These are phyloP conservation scores for Diarsia rubi DNA, from an alignment of 2,888 invertebrate species.

Conservation along the genomic window DNA sequence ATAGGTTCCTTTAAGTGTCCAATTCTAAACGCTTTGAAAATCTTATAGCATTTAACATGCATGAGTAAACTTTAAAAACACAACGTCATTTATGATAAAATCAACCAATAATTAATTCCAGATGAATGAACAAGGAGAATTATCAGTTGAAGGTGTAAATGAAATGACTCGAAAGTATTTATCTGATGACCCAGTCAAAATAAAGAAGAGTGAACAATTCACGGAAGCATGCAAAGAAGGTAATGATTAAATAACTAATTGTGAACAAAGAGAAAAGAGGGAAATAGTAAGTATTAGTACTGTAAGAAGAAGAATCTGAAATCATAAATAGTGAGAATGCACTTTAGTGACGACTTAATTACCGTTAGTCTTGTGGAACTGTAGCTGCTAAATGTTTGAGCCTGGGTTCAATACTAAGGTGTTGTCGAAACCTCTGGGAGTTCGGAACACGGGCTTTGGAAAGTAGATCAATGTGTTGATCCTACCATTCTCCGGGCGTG, in stretches of 20 bases:
- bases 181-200: constrained; percentile 74
- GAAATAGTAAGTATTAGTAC: neutral
- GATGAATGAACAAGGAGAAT: constrained; percentile 83
- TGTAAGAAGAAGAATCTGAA: neutral
- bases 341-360: neutral
- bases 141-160: constrained; percentile 80
- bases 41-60: neutral
- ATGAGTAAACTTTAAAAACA: neutral
- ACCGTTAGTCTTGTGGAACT: neutral
- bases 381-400: neutral
- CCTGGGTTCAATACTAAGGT: neutral
- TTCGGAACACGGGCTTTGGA: neutral
- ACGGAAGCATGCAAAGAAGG: constrained; percentile 82
- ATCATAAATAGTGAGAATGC: neutral
- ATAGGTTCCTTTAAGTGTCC: too few species aligned
- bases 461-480: neutral
- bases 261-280: too few species aligned
- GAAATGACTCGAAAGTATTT: constrained; percentile 76
- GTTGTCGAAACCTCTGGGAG: neutral
- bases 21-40: too few species aligned
- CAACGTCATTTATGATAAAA: neutral
- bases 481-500: neutral
- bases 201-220: constrained; percentile 79
- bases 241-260: constrained; percentile 57
- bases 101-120: constrained; percentile 62